A percentile compares a stretch with the other conserved stretches of the same genome.
Evolutionary conservation across 2,888 invertebrate species (phyloP).

Genomic region (Cryptosula pallasiana): DNA sequence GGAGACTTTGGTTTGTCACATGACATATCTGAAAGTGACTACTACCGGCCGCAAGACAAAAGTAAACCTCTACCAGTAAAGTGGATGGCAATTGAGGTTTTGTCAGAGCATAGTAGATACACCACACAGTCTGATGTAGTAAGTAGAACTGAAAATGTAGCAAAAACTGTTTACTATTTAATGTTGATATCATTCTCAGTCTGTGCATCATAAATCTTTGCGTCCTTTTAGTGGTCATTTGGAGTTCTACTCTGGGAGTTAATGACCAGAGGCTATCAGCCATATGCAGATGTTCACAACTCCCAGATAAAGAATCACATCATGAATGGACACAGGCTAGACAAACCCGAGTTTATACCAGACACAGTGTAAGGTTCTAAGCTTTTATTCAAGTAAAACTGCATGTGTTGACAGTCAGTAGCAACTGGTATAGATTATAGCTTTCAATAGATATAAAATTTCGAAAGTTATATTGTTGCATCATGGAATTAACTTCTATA

Average conservation of each 20-base stretch:
- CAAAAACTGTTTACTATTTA: neutral
- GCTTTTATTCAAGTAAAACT: neutral
- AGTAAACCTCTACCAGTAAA: constrained; percentile 19
- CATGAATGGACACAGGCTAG: constrained; percentile 16
- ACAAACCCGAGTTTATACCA: neutral
- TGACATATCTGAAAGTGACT: constrained; percentile 8
- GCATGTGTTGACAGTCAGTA: neutral
- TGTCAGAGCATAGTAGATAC: constrained; percentile 6
- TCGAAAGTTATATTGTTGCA: neutral
- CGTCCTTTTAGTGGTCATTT: constrained; percentile 8
- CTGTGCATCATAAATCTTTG: neutral
- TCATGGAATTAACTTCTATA: too few species aligned
- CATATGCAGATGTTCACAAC: constrained; percentile 18
- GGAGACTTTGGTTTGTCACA: constrained; percentile 21
- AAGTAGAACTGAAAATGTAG: neutral
- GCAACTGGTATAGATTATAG: neutral
- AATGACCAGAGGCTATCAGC: constrained; percentile 18
- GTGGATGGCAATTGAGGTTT: constrained; percentile 15
- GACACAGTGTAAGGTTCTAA: neutral
- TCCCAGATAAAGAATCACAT: constrained; percentile 17
- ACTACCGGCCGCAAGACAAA: constrained; percentile 8
- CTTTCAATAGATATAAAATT: neutral
- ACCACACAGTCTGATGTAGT: constrained; percentile 16
- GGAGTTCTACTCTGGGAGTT: constrained; percentile 13
- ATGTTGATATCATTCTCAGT: neutral